These are phyloP conservation scores for Chymomyza caudatula DNA, from an alignment of 2,888 invertebrate species.

Conservation along the genomic window DNA sequence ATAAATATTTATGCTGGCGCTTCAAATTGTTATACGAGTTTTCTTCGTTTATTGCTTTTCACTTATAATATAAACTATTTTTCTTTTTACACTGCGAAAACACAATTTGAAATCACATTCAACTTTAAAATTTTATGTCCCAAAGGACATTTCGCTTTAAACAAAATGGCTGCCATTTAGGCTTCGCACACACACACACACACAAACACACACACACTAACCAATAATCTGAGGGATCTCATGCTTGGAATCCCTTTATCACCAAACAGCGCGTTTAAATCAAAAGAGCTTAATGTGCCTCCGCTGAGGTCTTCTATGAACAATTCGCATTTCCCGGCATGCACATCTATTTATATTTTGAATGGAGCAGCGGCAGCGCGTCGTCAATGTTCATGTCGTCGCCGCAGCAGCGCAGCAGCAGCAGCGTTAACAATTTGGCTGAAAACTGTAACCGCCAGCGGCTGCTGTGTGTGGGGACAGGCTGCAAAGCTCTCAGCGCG, in stretches of 20 bases:
- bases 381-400: too few species aligned
- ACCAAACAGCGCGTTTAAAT: constrained; percentile 73
- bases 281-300: constrained; percentile 74
- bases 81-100: too few species aligned
- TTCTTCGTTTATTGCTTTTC: too few species aligned
- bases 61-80: too few species aligned
- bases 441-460: constrained; percentile 22
- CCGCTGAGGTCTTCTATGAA: constrained; percentile 77
- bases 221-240: constrained; percentile 78
- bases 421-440: constrained; percentile 36
- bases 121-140: neutral
- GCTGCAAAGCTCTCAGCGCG: constrained; percentile 37
- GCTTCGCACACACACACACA: neutral
- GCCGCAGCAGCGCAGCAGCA: constrained; percentile 26
- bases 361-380: constrained; percentile 50
- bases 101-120: too few species aligned
- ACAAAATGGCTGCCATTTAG: neutral
- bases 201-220: constrained; percentile 63
- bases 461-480: constrained; percentile 27
- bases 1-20: neutral
- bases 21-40: too few species aligned
- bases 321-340: constrained; percentile 75
- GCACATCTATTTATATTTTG: constrained; percentile 79
- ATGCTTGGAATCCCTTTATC: constrained; percentile 76
- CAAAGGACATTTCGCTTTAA: neutral